Conservation (phyloP, 2,113 vertebrate genomes). For the Gymnogyps californianus region DNA sequence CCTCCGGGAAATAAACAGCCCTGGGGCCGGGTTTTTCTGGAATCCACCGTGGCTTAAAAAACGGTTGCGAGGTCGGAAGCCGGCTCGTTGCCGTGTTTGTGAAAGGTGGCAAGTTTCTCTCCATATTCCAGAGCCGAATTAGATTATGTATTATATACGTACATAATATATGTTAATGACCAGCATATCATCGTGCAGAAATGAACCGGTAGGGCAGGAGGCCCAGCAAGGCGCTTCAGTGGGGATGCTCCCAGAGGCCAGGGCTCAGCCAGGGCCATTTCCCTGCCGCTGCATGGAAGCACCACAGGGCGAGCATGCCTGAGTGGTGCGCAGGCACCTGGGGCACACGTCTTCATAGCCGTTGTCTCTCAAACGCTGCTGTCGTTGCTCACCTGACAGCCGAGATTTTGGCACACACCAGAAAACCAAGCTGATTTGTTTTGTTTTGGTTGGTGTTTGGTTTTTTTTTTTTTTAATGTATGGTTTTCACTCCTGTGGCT, state of each 20-base stretch:
- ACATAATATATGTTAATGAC: background rate
- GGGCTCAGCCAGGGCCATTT: background rate
- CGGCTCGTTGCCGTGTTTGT: rapidly evolving
- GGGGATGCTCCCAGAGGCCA: background rate
- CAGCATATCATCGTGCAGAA: background rate
- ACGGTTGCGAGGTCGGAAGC: background rate
- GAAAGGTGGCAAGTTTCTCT: background rate
- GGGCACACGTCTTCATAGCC: too few relatives aligned
- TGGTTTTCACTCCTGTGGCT: background rate
- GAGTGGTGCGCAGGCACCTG: background rate
- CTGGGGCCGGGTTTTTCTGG: background rate
- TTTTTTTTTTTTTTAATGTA: background rate
- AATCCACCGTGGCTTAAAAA: background rate
- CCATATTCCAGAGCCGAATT: background rate
- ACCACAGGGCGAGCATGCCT: rapidly evolving
- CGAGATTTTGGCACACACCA: background rate
- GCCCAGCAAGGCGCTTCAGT: rapidly evolving
- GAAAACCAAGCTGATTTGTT: background rate
- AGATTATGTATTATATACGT: too few relatives aligned
- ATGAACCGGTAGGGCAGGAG: background rate
- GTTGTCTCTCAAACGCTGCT: background rate
- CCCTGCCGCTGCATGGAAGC: rapidly evolving
- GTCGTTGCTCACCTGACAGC: background rate
- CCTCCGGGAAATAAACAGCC: background rate
- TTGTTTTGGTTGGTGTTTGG: too few relatives aligned